These are phyloP conservation scores for Cistogaster globosa DNA, from an alignment of 2,888 invertebrate genomes.

Conservation along the genomic window DNA sequence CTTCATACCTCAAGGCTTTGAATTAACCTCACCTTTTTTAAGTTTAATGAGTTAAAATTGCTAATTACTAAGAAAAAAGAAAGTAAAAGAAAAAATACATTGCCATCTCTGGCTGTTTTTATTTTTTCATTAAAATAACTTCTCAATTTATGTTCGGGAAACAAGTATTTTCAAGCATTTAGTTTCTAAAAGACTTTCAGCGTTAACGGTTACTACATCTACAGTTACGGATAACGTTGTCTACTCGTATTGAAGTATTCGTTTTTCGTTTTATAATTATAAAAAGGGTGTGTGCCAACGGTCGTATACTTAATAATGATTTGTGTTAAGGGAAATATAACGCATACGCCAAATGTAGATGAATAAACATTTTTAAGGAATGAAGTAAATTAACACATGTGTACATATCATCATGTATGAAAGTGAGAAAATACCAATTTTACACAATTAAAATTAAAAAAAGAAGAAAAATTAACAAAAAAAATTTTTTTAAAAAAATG, in stretches of 20 bases:
- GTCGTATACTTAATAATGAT: conserved; percentile 32
- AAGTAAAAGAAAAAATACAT: no score
- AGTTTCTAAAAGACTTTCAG: conserved; percentile 24
- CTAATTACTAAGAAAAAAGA: no score
- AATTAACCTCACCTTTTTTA: no score
- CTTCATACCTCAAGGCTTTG: no score
- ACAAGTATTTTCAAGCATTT: background rate
- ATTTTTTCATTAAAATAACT: background rate
- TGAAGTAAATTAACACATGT: no score
- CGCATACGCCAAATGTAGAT: conserved; percentile 14
- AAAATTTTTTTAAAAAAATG: background rate
- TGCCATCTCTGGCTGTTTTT: background rate
- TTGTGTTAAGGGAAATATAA: conserved; percentile 3
- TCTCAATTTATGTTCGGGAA: background rate
- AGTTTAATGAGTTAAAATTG: no score
- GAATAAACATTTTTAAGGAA: no score
- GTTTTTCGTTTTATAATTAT: background rate
- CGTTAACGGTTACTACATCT: background rate
- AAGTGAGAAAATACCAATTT: background rate
- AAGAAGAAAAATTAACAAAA: background rate
- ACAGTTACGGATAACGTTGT: background rate
- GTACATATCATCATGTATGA: background rate
- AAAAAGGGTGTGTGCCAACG: background rate
- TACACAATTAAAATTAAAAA: background rate
- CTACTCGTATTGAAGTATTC: background rate